phyloP scores from a whole-genome alignment of 2,797 vertebrate species.

The Anguilla obscura region DNA sequence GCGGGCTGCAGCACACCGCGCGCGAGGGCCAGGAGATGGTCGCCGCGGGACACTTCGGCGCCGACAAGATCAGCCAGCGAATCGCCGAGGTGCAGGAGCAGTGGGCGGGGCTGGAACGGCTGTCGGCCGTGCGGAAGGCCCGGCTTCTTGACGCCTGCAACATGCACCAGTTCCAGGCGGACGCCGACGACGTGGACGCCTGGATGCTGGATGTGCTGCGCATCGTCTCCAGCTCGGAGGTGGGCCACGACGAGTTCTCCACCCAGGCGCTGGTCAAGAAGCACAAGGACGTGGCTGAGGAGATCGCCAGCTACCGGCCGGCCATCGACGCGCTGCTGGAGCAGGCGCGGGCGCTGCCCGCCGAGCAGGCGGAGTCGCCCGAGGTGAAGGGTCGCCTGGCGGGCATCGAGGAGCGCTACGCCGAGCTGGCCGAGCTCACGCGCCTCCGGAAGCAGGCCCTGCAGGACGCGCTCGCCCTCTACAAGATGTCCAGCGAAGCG shows the following conservation, averaged over 20 bases:
- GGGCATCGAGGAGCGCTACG: conserved; percentile 93
- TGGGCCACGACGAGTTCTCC: conserved; percentile 95
- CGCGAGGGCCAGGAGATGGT: conserved; percentile 91
- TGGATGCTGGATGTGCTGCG: conserved; percentile 96
- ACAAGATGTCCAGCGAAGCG: conserved; percentile 93
- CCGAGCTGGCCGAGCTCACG: conserved; percentile 88
- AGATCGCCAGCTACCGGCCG: conserved; percentile 87
- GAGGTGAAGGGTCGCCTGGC: conserved; percentile 77
- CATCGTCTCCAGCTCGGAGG: conserved; percentile 92
- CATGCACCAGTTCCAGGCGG: conserved; percentile 94
- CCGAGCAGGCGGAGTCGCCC: conserved; percentile 70
- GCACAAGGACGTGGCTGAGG: conserved; percentile 94
- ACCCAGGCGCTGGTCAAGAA: conserved; percentile 95
- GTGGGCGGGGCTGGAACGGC: conserved; percentile 88
- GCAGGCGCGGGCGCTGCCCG: conserved; percentile 80
- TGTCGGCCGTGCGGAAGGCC: conserved; percentile 87
- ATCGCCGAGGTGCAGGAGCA: conserved; percentile 86
- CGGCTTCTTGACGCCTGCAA: conserved; percentile 87
- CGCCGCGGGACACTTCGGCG: conserved; percentile 87
- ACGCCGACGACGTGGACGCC: conserved; percentile 89
- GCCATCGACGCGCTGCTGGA: conserved; percentile 89
- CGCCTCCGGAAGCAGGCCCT: conserved; percentile 91
- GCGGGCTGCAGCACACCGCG: conserved; percentile 89
- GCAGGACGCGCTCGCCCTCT: conserved; percentile 92
- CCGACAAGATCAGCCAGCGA: conserved; percentile 89